These are phyloP conservation scores for Nixonia krombeini DNA, from an alignment of 1,140 invertebrate genomes.

Conservation along the genomic window DNA sequence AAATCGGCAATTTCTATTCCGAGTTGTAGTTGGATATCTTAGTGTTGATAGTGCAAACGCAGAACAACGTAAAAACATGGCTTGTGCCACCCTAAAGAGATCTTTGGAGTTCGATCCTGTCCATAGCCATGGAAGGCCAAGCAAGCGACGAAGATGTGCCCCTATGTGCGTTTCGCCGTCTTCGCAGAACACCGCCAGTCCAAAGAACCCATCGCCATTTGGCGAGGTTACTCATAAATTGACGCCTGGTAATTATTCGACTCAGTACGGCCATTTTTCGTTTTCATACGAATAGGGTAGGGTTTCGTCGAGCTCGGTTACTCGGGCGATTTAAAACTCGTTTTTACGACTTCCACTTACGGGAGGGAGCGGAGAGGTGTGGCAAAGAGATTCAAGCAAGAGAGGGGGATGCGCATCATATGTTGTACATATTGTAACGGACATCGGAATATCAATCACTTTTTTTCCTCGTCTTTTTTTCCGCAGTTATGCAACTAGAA, in stretches of 20 bases:
- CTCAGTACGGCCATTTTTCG: constrained; percentile 57
- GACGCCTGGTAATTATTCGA: constrained; percentile 81
- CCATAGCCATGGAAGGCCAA: constrained; percentile 82
- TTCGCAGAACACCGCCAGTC: constrained; percentile 70
- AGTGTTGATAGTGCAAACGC: constrained; percentile 43
- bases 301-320: not conserved
- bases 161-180: constrained; percentile 84
- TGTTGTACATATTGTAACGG: constrained; percentile 61
- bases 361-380: constrained; percentile 6
- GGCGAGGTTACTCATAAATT: constrained; percentile 83
- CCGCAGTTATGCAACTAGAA: not conserved
- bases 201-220: constrained; percentile 79
- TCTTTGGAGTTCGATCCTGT: constrained; percentile 94
- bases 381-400: constrained; percentile 1
- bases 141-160: constrained; percentile 89
- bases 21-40: not conserved
- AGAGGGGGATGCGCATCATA: constrained; percentile 63
- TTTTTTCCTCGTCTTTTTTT: constrained; percentile 9
- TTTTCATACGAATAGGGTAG: constrained; percentile 9
- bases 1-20: not conserved
- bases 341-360: constrained; percentile 38
- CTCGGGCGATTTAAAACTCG: constrained; percentile 60
- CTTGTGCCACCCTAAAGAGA: constrained; percentile 95
- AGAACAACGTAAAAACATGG: constrained; percentile 79
- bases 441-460: constrained; percentile 10